phyloP scores from a whole-genome alignment of 2,888 invertebrate genomes.

The Eupithecia abbreviata region DNA sequence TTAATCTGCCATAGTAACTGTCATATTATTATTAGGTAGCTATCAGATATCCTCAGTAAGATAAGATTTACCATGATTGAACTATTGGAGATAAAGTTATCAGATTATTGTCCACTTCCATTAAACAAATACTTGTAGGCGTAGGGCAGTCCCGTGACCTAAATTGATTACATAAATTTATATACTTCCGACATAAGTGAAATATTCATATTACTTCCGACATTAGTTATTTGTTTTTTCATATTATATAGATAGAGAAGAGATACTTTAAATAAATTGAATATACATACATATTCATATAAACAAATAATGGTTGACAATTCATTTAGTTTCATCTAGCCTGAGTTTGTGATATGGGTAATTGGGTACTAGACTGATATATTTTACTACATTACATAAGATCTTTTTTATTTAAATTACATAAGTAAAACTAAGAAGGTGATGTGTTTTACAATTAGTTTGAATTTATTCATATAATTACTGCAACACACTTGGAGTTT shows the following conservation, averaged over 20 bases:
- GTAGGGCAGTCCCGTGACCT: slow-evolving; percentile 8
- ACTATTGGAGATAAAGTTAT: slow-evolving; percentile 22
- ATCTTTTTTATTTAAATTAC: no score
- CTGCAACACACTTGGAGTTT: no score
- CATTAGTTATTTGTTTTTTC: background rate
- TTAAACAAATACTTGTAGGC: slow-evolving; percentile 3
- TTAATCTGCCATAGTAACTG: slow-evolving; percentile 47
- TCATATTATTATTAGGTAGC: slow-evolving; percentile 25
- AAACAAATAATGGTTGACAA: no score
- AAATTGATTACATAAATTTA: background rate
- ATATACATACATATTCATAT: no score
- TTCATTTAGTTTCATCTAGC: no score
- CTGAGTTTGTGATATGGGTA: no score
- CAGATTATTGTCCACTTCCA: slow-evolving; percentile 14
- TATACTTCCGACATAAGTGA: background rate
- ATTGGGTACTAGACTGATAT: no score
- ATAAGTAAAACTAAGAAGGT: no score
- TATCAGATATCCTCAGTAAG: slow-evolving; percentile 12
- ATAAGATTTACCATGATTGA: slow-evolving; percentile 35
- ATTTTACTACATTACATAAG: no score
- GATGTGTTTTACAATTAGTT: no score
- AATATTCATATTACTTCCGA: background rate
- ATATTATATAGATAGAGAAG: background rate
- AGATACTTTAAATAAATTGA: background rate
- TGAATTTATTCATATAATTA: no score